Evolutionary conservation across 2,113 vertebrate genomes (phyloP), one percentile per base, ranked within the genome.

Genomic region (Hiodon alosoides): DNA sequence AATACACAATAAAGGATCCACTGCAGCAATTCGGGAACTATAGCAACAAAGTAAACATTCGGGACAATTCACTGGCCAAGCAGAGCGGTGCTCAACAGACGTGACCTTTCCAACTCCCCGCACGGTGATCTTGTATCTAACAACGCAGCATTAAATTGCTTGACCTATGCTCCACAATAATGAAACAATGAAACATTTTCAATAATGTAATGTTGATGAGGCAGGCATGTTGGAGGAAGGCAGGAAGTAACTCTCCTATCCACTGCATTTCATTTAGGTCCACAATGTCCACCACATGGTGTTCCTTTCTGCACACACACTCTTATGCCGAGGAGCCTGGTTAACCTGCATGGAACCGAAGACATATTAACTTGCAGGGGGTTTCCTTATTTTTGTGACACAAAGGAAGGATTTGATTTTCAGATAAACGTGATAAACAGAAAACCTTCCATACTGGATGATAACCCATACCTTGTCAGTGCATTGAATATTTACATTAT

Each of bases 111-210:
- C 82, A 83, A 70, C 59, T 83, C 75, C 81, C 81, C 69, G 67
- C 48, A 74, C 77, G 79, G 84, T 13, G 17, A 80, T 80, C 84
- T 83, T 77, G 72, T 81, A 82, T 79, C 83, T 77, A 76, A 85
- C 72, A 81, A 81, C 79, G 82, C 82, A 86, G 78, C 67, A 74
- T 83, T 83, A 87, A 86, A 59, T 79, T 80, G 76, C 78, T 80
- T 75, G 57, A 78, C 82, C 79, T 73, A 61, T 77, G 66, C 62
- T 61, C 59, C 31, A 62, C 77, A 78, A 76, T 82, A 82, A 79
- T 31, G 64, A 76, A 80, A 79, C 64, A 31, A 31, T 52, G 10
- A 79, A 76, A 31, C 31, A 31, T 2, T 31, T 31, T 31, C 31
- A 31, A 31, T 31, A 31, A 52, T 62, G 80, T 78, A 58, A 58